Percentiles rank a stretch among this genome's conserved stretches.
phyloP scores from a whole-genome alignment of 37 sponge, comb jelly and placozoan genomes.

The Ianthella basta region DNA sequence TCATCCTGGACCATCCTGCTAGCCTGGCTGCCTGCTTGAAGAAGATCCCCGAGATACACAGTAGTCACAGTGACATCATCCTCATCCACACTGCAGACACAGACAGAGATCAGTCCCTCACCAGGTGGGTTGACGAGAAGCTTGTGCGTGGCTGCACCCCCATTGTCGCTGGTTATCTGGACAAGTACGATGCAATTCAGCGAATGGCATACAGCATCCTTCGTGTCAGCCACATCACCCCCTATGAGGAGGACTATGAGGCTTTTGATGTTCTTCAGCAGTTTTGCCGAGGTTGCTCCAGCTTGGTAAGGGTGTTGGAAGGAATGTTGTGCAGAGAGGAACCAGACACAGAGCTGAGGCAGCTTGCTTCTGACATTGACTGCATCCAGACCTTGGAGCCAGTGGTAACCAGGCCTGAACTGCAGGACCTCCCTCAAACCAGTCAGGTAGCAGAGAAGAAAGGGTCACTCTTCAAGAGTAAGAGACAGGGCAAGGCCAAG shows the following conservation, averaged over 20 bases:
- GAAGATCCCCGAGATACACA: constrained; percentile 17
- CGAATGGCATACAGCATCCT: constrained; percentile 21
- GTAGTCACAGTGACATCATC: constrained; percentile 33
- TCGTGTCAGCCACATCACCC: not conserved
- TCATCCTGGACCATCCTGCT: constrained; percentile 21
- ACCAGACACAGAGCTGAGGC: not conserved
- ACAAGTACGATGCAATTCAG: constrained; percentile 25
- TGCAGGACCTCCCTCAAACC: too few relatives aligned
- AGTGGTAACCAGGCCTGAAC: too few relatives aligned
- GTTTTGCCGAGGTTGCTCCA: not conserved
- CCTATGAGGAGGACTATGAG: not conserved
- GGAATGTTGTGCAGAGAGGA: constrained; percentile 3
- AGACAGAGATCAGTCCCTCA: not conserved
- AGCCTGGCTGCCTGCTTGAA: not conserved
- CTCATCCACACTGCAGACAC: not conserved
- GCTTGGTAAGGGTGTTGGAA: constrained; percentile 17
- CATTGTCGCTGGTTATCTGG: constrained; percentile 14
- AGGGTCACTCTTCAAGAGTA: too few relatives aligned
- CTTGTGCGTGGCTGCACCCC: constrained; percentile 7
- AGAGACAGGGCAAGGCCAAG: too few relatives aligned
- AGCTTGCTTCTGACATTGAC: not conserved
- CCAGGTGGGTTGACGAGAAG: not conserved
- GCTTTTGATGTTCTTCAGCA: not conserved
- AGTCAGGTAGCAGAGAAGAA: too few relatives aligned
- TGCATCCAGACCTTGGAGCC: too few relatives aligned